phyloP scores from a whole-genome alignment of 2,888 invertebrate species.

The Zaprionus lineosus region DNA sequence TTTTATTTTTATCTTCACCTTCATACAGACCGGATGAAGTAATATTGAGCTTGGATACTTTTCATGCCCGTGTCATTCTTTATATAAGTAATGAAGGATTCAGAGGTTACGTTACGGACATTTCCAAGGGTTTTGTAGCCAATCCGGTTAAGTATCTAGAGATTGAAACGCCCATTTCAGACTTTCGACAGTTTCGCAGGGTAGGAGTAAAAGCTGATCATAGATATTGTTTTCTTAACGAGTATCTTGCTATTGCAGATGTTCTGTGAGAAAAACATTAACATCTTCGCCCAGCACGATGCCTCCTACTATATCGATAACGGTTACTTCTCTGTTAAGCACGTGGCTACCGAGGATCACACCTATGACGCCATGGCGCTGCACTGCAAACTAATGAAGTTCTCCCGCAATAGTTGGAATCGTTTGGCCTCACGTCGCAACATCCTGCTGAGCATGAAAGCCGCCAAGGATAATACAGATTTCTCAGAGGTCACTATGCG shows the following conservation, averaged over 20 bases:
- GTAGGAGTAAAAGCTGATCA: constrained; percentile 32
- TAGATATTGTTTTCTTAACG: not conserved
- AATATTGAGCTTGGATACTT: constrained; percentile 66
- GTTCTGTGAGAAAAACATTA: constrained; percentile 68
- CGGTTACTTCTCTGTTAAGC: constrained; percentile 78
- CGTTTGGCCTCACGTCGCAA: constrained; percentile 75
- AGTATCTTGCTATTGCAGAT: constrained; percentile 48
- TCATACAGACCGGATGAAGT: constrained; percentile 71
- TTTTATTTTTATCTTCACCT: too few relatives aligned
- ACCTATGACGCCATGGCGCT: constrained; percentile 75
- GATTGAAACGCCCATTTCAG: constrained; percentile 63
- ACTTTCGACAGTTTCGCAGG: constrained; percentile 69
- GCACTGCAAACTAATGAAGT: constrained; percentile 73
- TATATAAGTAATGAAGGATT: constrained; percentile 68
- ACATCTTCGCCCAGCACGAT: constrained; percentile 80
- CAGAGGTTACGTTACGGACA: constrained; percentile 69
- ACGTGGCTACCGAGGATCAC: constrained; percentile 74
- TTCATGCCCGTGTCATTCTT: constrained; percentile 67
- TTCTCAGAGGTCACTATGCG: constrained; percentile 61
- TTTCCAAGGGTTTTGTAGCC: constrained; percentile 48
- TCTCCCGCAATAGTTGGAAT: constrained; percentile 77
- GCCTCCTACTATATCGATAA: constrained; percentile 77
- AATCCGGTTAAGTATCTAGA: constrained; percentile 69
- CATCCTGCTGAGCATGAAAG: constrained; percentile 67
- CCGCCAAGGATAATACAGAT: constrained; percentile 52